A percentile compares a stretch with the other conserved stretches of the same genome.
These are phyloP conservation scores for Megathymus violae DNA, from an alignment of 1,140 invertebrate genomes.

Conservation along the genomic window DNA sequence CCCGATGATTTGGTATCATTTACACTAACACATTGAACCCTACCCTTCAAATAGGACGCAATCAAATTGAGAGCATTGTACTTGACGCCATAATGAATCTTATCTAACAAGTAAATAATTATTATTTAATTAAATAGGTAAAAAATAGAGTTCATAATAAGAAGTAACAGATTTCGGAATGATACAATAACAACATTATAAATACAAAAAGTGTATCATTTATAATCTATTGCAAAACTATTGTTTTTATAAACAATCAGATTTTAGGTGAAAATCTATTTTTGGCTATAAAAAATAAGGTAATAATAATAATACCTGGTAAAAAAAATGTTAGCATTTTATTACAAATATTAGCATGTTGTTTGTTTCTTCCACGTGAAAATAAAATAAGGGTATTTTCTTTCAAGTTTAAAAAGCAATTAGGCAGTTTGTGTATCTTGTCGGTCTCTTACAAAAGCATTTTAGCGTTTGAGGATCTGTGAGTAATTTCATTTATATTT, in stretches of 20 bases:
- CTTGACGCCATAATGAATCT: too few species aligned
- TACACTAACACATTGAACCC: too few species aligned
- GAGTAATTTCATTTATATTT: conserved; percentile 22
- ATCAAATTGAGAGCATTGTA: too few species aligned
- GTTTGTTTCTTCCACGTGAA: too few species aligned
- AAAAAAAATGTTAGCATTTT: neutral
- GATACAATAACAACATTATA: neutral
- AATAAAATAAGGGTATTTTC: conserved; percentile 17
- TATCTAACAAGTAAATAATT: too few species aligned
- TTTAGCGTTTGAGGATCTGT: conserved; percentile 12
- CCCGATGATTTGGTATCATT: too few species aligned
- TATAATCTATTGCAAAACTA: neutral
- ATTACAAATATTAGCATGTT: neutral
- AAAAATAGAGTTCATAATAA: too few species aligned
- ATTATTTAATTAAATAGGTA: too few species aligned
- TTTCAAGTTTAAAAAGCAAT: conserved; percentile 22
- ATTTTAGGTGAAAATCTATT: neutral
- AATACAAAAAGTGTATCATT: neutral
- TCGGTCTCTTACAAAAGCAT: conserved; percentile 7
- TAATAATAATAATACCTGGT: too few species aligned
- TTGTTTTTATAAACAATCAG: neutral
- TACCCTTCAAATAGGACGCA: too few species aligned
- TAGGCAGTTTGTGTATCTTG: neutral
- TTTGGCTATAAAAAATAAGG: neutral
- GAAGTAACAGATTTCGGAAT: too few species aligned